Base-by-base conservation (phyloP, 2,113 vertebrate species). In the Phodopus roborovskii region DNA sequence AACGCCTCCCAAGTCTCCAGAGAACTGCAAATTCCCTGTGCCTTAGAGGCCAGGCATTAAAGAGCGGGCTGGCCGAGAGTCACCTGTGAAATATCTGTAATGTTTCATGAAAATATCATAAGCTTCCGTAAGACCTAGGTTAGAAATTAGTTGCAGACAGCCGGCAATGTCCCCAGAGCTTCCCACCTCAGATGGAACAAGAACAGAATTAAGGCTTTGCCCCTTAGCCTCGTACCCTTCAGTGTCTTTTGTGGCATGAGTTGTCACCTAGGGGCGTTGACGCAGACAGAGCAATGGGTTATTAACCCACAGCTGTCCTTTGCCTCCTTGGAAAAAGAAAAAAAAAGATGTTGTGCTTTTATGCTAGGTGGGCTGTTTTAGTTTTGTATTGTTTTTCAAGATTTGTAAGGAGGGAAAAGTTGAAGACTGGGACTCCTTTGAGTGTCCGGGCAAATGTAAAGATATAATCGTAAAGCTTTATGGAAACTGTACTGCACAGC, bases 311-410 rank as follows among this genome's bases (percentile, higher is more conserved):
- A 78, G 16, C 82, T 78, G 48, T 45, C 62, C 70, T 36, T 77
- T 42, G 1, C 64, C 90, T 75, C 8, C 79, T 88, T 48, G 30
- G 28, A 94, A 81, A 95, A 94, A 45, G 6, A 45, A 45, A 28
- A 95, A 84, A 94, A 95, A 95, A 42, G 48, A 33, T 11, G 7
- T 48, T 92, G 79, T 90, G 62, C 95, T 94, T 92, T 96, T 53
- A 30, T 62, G 4, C 4, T 42, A 53, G 28, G 36, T 24, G 62
- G 58, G n/a, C 81, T 60, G 50, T 39, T 60, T 89, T 56, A 2
- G 28, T 45, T 77, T 87, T 22, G 60, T 81, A n/a, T 84, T 39
- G 50, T 42, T 60, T 89, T 60, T 81, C 64, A 85, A 33, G 17
- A 83, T 84, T 93, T 94, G 48, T 58, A 70, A 48, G n/a, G 58